phyloP scores from a whole-genome alignment of 1,140 invertebrate species.

The Drosophila kohkoa region DNA sequence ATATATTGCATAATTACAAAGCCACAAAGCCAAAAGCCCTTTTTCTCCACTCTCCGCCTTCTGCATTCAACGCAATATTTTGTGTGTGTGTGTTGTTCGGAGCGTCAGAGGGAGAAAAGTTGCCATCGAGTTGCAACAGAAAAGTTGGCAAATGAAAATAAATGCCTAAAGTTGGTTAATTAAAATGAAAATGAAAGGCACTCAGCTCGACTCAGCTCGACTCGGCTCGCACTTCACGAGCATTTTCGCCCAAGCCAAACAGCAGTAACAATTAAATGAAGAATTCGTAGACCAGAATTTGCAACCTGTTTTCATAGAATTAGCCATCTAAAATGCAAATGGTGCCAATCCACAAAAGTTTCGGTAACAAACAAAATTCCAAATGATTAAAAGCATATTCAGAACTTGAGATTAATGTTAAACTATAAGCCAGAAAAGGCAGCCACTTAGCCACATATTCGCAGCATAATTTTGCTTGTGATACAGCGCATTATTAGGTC shows the following conservation, averaged over 20 bases:
- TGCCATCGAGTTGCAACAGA: conserved; percentile 36
- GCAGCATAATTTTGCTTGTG: conserved; percentile 2
- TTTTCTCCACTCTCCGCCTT: neutral
- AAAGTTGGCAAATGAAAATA: conserved; percentile 64
- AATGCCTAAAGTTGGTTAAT: conserved; percentile 65
- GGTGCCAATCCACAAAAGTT: conserved; percentile 31
- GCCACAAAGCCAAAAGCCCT: conserved; percentile 12
- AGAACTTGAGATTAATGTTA: conserved; percentile 6
- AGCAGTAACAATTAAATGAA: conserved; percentile 40
- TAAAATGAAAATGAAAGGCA: conserved; percentile 51
- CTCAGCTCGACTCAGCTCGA: conserved; percentile 8
- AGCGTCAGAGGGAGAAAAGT: conserved; percentile 30
- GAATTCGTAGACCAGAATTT: conserved; percentile 24
- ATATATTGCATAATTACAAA: conserved; percentile 12
- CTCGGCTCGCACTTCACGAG: conserved; percentile 15
- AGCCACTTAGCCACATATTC: conserved; percentile 1
- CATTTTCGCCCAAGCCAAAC: conserved; percentile 10
- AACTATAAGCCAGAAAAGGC: neutral
- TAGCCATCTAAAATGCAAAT: conserved; percentile 12
- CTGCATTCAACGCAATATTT: conserved; percentile 31
- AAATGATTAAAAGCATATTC: conserved; percentile 43
- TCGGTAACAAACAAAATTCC: conserved; percentile 9
- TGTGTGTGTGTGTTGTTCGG: conserved; percentile 3
- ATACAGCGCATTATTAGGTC: conserved; percentile 17
- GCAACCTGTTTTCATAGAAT: conserved; percentile 10